Percentiles rank a stretch among this genome's conserved stretches.
These are phyloP conservation scores for Epinotia ramella DNA, from an alignment of 2,888 invertebrate species.

Conservation along the genomic window DNA sequence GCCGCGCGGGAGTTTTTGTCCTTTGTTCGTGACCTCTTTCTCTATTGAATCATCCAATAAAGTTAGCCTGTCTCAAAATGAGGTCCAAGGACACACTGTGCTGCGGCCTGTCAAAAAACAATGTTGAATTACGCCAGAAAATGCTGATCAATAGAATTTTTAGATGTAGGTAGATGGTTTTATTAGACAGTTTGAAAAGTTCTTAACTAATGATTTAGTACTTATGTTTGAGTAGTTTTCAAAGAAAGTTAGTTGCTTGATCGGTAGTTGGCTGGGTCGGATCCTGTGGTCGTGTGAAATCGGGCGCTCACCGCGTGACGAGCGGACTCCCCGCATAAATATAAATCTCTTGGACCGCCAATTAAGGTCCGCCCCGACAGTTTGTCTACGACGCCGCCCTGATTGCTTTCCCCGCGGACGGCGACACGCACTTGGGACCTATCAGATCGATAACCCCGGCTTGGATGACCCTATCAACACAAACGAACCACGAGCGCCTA, in stretches of 20 bases:
- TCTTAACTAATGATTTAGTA: neutral
- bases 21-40: too few species aligned
- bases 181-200: neutral
- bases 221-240: slow-evolving; percentile 21
- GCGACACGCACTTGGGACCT: slow-evolving; percentile 59
- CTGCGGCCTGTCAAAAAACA: neutral
- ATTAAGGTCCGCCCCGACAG: slow-evolving; percentile 83
- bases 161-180: neutral
- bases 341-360: slow-evolving; percentile 85
- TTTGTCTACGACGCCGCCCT: slow-evolving; percentile 83
- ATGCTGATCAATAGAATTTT: neutral
- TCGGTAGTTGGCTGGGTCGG: slow-evolving; percentile 45
- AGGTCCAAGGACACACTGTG: too few species aligned
- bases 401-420: slow-evolving; percentile 78
- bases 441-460: slow-evolving; percentile 57
- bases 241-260: slow-evolving; percentile 33
- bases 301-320: slow-evolving; percentile 69
- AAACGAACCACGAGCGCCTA: slow-evolving; percentile 22
- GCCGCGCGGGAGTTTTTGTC: too few species aligned
- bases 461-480: slow-evolving; percentile 45
- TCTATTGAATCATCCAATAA: too few species aligned
- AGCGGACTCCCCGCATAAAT: slow-evolving; percentile 81
- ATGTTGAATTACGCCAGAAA: neutral
- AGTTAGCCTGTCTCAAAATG: too few species aligned
- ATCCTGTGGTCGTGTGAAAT: slow-evolving; percentile 58